phyloP scores from a whole-genome alignment of 1,140 invertebrate genomes.

The Hylyphantes graminicola region DNA sequence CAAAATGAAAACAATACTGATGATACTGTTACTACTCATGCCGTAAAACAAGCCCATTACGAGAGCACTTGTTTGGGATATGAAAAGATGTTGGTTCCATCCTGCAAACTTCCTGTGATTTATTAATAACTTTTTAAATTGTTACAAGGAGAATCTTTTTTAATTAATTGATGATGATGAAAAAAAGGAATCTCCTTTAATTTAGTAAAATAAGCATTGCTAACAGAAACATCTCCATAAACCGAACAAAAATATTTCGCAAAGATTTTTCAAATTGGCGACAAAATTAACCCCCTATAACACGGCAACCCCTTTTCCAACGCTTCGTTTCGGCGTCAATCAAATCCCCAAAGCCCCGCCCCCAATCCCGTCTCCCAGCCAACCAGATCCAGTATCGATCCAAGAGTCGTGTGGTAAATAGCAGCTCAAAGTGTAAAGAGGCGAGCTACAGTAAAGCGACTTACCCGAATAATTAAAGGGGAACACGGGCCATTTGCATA shows the following conservation, averaged over 20 bases:
- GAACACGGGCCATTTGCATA: conserved; percentile 55
- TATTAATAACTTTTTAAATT: no score
- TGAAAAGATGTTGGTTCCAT: no score
- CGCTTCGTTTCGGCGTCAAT: conserved; percentile 37
- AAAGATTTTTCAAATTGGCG: not conserved
- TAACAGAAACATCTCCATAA: not conserved
- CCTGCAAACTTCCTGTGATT: no score
- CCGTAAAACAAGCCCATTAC: no score
- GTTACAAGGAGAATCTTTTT: no score
- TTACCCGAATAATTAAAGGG: conserved; percentile 47
- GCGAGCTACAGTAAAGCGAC: conserved; percentile 6
- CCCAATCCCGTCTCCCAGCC: conserved; percentile 34
- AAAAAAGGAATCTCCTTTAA: no score
- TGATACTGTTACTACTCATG: no score
- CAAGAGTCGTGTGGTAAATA: conserved; percentile 42
- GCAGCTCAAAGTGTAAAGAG: conserved; percentile 49
- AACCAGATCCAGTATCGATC: conserved; percentile 50
- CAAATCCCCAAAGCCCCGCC: conserved; percentile 33
- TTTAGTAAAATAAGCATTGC: no score
- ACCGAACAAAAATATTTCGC: not conserved
- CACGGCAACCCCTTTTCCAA: no score
- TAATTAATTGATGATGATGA: no score
- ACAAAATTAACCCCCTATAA: not conserved
- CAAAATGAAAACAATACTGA: no score
- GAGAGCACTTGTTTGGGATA: no score